phyloP scores from a whole-genome alignment of 2,113 vertebrate species.

The Spilogale gracilis region DNA sequence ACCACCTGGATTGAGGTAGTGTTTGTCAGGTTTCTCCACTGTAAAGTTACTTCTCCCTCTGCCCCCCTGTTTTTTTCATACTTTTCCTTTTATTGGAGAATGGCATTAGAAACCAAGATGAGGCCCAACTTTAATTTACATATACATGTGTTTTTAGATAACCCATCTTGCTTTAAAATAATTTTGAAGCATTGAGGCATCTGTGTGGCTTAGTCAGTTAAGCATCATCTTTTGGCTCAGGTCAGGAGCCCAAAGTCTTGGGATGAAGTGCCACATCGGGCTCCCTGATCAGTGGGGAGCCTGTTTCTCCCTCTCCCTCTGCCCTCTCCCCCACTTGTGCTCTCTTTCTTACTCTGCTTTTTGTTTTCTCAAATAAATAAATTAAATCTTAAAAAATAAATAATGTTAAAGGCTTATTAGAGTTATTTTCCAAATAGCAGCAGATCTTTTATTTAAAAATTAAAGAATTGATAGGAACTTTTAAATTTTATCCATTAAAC shows the following conservation, averaged over 20 bases:
- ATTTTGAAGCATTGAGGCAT: neutral
- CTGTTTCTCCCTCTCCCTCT: no score
- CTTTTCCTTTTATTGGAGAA: neutral
- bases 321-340: no score
- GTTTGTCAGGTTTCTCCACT: neutral
- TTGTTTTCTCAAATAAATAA: no score
- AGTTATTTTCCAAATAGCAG: constrained; percentile 29
- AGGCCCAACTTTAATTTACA: neutral
- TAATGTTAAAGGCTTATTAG: neutral
- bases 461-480: neutral
- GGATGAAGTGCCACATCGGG: no score
- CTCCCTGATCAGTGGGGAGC: no score
- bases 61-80: neutral
- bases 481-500: constrained; percentile 2
- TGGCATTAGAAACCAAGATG: neutral
- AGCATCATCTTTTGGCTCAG: neutral
- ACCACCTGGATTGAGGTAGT: neutral
- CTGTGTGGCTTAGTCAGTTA: neutral
- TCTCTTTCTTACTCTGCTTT: no score
- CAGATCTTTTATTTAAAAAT: neutral
- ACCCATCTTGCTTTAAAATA: neutral
- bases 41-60: neutral
- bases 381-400: no score
- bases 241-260: neutral
- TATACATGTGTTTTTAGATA: neutral